Base-by-base conservation (phyloP, 2,888 invertebrate species). In the Drosophila bunnanda region DNA sequence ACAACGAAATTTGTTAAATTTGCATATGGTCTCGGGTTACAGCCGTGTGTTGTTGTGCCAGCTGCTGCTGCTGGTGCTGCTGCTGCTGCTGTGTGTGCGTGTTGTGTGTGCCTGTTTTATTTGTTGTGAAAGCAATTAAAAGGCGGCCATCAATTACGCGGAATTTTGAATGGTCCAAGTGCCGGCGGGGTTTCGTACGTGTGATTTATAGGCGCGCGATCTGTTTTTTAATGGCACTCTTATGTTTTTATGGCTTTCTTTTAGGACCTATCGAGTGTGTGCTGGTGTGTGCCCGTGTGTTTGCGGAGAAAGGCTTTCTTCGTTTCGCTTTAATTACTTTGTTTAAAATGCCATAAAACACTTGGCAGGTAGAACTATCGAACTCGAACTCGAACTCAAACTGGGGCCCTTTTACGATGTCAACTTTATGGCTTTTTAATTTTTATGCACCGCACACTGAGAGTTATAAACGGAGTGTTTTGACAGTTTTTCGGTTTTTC, bases 71-170 rank as follows among this genome's bases (percentile, higher is more conserved):
- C 60, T 36, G 60, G 46, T 58, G 54, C 25, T 32, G 38, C 30
- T 57, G 43, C 60, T 38, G 60, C 53, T 59, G 55, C 25, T 17
- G 38, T 66, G 65, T 41, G 41, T 20, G 76, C 48, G 38, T 38
- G 57, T 65, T 41, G 61, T 46, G 61, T 73, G 78, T 54, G 77
- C 71, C 13, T 30, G 75, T 71, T 82, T 82, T 82, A 81, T 88
- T 89, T 82, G 83, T 88, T 86, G 88, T 82, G 77, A 85, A 86
- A 82, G 88, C 75, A 89, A 89, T 87, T 85, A 87, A 87, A 87
- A 73, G 65, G 72, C 54, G 72, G 62, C 72, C 80, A 88, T 88
- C 80, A 85, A 86, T 89, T 85, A 86, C 80, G 76, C 75, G 77
- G 80, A 79, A 88, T 82, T 85, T 43, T 78, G 59, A 76, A 72